Percentiles rank a stretch among this genome's conserved stretches.
phyloP scores from a whole-genome alignment of 2,113 vertebrate genomes.

The Sprattus sprattus region DNA sequence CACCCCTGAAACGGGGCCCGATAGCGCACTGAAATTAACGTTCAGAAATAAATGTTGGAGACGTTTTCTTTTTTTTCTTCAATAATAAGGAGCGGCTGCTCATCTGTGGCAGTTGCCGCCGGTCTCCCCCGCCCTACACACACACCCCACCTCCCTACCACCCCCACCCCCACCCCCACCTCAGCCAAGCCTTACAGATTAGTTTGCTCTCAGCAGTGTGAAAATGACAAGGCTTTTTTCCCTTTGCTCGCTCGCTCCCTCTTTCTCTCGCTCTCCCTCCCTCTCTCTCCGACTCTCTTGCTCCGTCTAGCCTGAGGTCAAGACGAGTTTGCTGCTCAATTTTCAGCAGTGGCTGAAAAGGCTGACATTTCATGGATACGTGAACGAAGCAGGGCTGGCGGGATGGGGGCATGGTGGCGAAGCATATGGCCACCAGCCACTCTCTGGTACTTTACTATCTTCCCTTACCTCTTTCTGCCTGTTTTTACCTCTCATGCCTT shows the following conservation, averaged over 20 bases:
- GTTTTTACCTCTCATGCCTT: background rate
- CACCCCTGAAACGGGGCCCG: constrained; percentile 59
- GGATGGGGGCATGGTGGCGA: background rate
- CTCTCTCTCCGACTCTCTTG: background rate
- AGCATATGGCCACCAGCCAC: background rate
- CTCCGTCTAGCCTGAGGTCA: constrained; percentile 46
- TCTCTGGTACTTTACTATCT: background rate
- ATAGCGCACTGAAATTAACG: constrained; percentile 61
- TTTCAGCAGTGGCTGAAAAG: constrained; percentile 56
- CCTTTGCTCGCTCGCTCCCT: constrained; percentile 12
- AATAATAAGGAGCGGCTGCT: constrained; percentile 45
- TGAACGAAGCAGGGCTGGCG: constrained; percentile 40
- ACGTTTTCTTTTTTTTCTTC: constrained; percentile 36
- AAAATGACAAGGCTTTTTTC: constrained; percentile 55
- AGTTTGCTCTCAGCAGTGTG: constrained; percentile 47
- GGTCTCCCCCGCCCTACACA: background rate
- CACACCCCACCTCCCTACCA: background rate
- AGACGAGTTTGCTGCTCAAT: constrained; percentile 61
- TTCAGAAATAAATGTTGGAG: constrained; percentile 57
- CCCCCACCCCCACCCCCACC: background rate
- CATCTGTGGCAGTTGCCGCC: background rate
- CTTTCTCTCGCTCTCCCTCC: constrained; percentile 1
- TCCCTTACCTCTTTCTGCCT: background rate
- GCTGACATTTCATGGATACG: constrained; percentile 27
- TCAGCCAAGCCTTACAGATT: constrained; percentile 52